These are phyloP conservation scores for Osmerus eperlanus DNA, from an alignment of 2,113 vertebrate species.

Conservation along the genomic window DNA sequence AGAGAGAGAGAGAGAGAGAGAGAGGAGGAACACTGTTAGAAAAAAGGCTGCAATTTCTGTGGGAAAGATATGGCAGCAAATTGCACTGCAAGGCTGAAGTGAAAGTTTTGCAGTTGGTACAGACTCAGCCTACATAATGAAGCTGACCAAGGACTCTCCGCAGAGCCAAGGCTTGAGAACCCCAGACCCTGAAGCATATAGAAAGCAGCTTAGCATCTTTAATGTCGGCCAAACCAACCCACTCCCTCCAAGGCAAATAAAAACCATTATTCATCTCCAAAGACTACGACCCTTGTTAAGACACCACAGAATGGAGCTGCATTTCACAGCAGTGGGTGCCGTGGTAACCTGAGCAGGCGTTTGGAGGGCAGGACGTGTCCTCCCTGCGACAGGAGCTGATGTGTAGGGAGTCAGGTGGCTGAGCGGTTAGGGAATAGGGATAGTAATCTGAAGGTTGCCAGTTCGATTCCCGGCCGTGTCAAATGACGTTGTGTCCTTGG, in stretches of 20 bases:
- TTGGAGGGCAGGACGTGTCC: too few relatives aligned
- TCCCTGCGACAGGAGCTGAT: too few relatives aligned
- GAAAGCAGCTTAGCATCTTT: neutral
- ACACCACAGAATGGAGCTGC: too few relatives aligned
- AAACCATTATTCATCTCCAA: neutral
- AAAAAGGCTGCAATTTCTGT: constrained; percentile 24
- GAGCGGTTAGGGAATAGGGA: too few relatives aligned
- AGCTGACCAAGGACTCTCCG: neutral
- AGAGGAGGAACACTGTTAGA: neutral
- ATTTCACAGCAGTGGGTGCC: too few relatives aligned
- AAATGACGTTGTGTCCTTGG: too few relatives aligned
- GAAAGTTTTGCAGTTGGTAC: constrained; percentile 1
- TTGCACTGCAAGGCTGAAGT: constrained; percentile 27
- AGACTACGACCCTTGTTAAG: neutral
- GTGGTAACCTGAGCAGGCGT: too few relatives aligned
- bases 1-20: neutral
- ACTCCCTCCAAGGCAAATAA: neutral
- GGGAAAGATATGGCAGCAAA: constrained; percentile 18
- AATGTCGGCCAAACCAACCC: neutral
- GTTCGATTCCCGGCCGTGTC: too few relatives aligned
- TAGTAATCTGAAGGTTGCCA: too few relatives aligned
- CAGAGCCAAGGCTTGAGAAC: neutral
- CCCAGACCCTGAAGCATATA: neutral
- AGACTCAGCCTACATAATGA: constrained; percentile 18
- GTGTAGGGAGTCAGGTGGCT: too few relatives aligned